Percentiles rank a stretch among this genome's conserved stretches.
These are phyloP conservation scores for Ptilodon capucinus DNA, from an alignment of 2,888 invertebrate species.

Conservation along the genomic window DNA sequence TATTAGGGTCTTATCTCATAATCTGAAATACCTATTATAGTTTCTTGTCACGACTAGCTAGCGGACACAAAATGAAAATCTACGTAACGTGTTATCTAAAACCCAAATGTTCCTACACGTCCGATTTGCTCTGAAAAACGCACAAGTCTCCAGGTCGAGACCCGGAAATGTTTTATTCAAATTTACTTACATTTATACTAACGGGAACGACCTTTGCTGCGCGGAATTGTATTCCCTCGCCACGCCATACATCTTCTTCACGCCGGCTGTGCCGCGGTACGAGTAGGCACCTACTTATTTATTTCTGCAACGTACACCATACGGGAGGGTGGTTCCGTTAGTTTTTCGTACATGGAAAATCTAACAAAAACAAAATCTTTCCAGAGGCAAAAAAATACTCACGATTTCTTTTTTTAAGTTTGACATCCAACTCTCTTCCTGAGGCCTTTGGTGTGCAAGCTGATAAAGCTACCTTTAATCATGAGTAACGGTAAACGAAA, in stretches of 20 bases:
- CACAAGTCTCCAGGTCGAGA: slow-evolving; percentile 35
- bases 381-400: background rate
- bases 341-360: background rate
- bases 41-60: background rate
- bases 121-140: slow-evolving; percentile 26
- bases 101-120: slow-evolving; percentile 15
- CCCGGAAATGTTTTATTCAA: slow-evolving; percentile 79
- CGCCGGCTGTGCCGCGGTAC: slow-evolving; percentile 32
- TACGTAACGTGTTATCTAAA: background rate
- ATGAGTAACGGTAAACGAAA: too few relatives aligned
- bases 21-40: background rate
- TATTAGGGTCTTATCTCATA: slow-evolving; percentile 13
- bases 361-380: background rate
- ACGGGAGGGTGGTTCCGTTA: slow-evolving; percentile 29
- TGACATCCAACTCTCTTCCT: too few relatives aligned
- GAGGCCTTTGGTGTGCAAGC: too few relatives aligned
- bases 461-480: too few relatives aligned
- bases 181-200: slow-evolving; percentile 83
- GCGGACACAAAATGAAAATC: background rate
- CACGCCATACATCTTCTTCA: slow-evolving; percentile 81
- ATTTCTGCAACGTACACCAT: slow-evolving; percentile 57
- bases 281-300: slow-evolving; percentile 65
- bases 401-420: background rate
- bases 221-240: slow-evolving; percentile 78
- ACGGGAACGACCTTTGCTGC: slow-evolving; percentile 77